A percentile compares a stretch with the other conserved stretches of the same genome.
Evolutionary conservation across 2,888 invertebrate species (phyloP).

Genomic region (Tuberolachnus salignus): DNA sequence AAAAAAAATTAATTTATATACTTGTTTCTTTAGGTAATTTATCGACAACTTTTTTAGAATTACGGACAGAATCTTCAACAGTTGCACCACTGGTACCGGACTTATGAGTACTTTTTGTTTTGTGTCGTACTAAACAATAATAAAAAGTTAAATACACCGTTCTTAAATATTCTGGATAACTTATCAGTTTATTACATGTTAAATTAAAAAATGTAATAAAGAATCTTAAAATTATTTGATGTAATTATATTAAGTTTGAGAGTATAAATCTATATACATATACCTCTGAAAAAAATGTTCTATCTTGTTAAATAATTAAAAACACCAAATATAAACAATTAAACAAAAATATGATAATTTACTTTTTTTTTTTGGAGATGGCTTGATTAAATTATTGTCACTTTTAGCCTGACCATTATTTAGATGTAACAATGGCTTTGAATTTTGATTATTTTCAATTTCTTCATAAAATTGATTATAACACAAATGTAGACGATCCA

Average conservation of each 20-base stretch:
- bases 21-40: background rate
- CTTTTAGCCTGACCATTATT: constrained; percentile 59
- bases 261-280: background rate
- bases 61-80: background rate
- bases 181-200: background rate
- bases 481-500: constrained; percentile 79
- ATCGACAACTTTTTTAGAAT: background rate
- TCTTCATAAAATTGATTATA: constrained; percentile 67
- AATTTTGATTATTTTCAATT: constrained; percentile 61
- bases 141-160: no score
- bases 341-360: background rate
- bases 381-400: background rate
- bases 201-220: background rate
- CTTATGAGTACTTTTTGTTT: background rate
- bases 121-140: background rate
- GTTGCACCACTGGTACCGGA: background rate
- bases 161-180: background rate
- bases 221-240: background rate
- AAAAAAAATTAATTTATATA: background rate
- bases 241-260: background rate
- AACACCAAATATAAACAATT: background rate
- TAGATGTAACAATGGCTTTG: constrained; percentile 68
- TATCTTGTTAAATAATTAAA: no score
- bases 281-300: no score
- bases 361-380: constrained; percentile 53